phyloP scores from a whole-genome alignment of 1,140 invertebrate species.

The Bombyx mandarina region DNA sequence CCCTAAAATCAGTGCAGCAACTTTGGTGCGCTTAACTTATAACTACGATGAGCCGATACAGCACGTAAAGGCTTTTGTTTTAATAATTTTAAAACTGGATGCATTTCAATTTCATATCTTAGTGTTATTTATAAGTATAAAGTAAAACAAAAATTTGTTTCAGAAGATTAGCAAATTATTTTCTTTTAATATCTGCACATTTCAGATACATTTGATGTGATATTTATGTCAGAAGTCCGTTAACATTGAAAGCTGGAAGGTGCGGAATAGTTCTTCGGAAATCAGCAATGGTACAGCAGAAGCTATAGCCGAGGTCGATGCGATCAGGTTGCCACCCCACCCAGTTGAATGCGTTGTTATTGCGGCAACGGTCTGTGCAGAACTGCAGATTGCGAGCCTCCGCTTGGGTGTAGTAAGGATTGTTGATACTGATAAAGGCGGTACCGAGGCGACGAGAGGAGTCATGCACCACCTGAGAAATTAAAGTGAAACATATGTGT shows the following conservation, averaged over 20 bases:
- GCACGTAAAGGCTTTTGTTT: too few relatives aligned
- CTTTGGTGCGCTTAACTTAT: too few relatives aligned
- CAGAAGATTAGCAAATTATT: too few relatives aligned
- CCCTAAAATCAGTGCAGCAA: too few relatives aligned
- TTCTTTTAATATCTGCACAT: too few relatives aligned
- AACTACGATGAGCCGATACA: too few relatives aligned
- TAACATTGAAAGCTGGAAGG: constrained; percentile 62
- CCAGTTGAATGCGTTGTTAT: constrained; percentile 72
- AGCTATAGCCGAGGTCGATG: constrained; percentile 74
- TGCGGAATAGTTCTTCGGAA: constrained; percentile 71
- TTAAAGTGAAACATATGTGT: background rate
- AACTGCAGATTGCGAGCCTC: constrained; percentile 58
- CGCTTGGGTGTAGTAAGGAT: constrained; percentile 70
- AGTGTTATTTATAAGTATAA: too few relatives aligned
- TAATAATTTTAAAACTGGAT: too few relatives aligned
- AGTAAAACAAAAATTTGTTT: too few relatives aligned
- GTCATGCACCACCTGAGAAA: constrained; percentile 71
- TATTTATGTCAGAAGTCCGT: constrained; percentile 42
- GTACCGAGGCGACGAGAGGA: constrained; percentile 63
- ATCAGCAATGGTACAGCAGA: constrained; percentile 76
- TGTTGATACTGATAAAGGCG: constrained; percentile 76
- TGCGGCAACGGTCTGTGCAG: constrained; percentile 71
- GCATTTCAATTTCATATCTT: too few relatives aligned
- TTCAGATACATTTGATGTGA: too few relatives aligned
- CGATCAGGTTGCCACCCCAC: constrained; percentile 57